A percentile compares a stretch with the other conserved stretches of the same genome.
Conservation (phyloP, 2,797 vertebrate genomes). For the Gymnocypris eckloni region DNA sequence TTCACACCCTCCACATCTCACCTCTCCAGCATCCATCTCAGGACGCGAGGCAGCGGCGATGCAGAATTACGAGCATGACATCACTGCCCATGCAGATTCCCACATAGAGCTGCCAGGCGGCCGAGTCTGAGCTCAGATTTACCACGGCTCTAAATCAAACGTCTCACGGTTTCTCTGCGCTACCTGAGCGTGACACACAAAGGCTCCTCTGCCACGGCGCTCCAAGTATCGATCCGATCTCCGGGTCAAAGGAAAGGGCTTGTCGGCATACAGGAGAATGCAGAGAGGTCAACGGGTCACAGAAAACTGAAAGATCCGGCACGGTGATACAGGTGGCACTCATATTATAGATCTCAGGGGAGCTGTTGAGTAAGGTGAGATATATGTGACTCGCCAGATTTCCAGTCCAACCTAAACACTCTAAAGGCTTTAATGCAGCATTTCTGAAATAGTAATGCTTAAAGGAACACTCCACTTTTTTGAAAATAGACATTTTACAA, state of each 20-base stretch:
- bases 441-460: neutral
- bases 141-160: conserved; percentile 70
- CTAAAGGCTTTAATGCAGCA: neutral
- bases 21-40: conserved; percentile 79
- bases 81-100: conserved; percentile 79
- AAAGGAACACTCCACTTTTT: neutral
- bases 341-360: conserved; percentile 42
- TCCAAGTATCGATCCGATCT: conserved; percentile 79
- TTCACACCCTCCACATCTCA: conserved; percentile 63
- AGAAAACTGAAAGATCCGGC: conserved; percentile 48
- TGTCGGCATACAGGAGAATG: conserved; percentile 58
- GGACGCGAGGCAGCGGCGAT: conserved; percentile 67
- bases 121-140: conserved; percentile 76
- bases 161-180: conserved; percentile 68
- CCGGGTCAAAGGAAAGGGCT: conserved; percentile 71
- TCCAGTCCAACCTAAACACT: neutral
- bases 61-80: conserved; percentile 80
- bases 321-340: conserved; percentile 46
- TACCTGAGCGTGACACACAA: conserved; percentile 65
- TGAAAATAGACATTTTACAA: no score
- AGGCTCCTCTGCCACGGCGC: conserved; percentile 68
- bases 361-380: conserved; percentile 37
- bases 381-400: conserved; percentile 52
- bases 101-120: conserved; percentile 70
- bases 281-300: conserved; percentile 58